A percentile compares a stretch with the other conserved stretches of the same genome.
These are phyloP conservation scores for Anoplopoma fimbria DNA, from an alignment of 2,113 vertebrate species.

Conservation along the genomic window DNA sequence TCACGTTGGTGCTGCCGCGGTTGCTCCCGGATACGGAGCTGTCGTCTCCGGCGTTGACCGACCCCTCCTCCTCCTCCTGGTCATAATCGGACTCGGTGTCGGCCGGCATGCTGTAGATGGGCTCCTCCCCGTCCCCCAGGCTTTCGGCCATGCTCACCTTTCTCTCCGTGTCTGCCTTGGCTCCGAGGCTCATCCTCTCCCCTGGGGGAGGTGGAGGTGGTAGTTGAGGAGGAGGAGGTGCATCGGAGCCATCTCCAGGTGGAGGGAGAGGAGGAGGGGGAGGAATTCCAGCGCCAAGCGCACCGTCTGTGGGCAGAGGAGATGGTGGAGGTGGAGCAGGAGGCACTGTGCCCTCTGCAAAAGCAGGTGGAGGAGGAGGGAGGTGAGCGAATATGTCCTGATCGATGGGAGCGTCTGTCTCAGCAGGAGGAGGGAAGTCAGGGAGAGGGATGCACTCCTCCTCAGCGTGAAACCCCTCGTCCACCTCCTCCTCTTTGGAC, in stretches of 20 bases:
- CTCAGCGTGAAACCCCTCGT: conserved; percentile 90
- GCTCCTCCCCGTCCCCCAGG: conserved; percentile 85
- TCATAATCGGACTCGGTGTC: conserved; percentile 93
- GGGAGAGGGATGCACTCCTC: conserved; percentile 85
- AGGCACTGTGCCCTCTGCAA: conserved; percentile 80
- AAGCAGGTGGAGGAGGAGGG: conserved; percentile 84
- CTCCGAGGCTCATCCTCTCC: conserved; percentile 44
- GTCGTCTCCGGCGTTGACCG: conserved; percentile 82
- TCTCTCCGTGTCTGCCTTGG: conserved; percentile 63
- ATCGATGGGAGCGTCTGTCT: conserved; percentile 76
- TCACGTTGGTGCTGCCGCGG: conserved; percentile 79
- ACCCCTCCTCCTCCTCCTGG: conserved; percentile 91
- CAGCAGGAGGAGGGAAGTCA: conserved; percentile 81
- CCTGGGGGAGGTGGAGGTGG: conserved; percentile 50
- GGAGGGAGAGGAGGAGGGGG: conserved; percentile 60
- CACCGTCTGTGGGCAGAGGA: conserved; percentile 25
- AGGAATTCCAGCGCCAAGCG: conserved; percentile 34
- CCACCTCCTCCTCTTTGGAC: conserved; percentile 86
- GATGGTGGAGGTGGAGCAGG: conserved; percentile 54
- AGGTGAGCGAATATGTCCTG: conserved; percentile 82
- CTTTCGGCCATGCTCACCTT: conserved; percentile 82
- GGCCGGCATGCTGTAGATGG: conserved; percentile 86
- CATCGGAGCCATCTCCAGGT: conserved; percentile 39
- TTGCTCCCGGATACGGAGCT: conserved; percentile 78
- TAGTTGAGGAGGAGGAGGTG: conserved; percentile 56